Conservation (phyloP, 1,140 invertebrate genomes). For the Riptortus pedestris region DNA sequence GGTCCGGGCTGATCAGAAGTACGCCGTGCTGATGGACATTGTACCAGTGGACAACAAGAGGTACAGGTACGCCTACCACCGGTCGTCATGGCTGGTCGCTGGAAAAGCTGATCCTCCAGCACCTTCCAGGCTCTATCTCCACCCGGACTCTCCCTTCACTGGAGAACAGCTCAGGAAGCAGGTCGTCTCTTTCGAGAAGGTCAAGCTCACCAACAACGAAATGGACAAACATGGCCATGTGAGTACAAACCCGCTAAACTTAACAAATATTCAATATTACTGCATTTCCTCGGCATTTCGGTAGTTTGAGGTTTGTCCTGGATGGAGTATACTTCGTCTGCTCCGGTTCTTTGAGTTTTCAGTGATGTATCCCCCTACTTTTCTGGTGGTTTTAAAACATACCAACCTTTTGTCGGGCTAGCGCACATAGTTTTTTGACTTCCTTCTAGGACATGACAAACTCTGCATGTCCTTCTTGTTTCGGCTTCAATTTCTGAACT, state of each 20-base stretch:
- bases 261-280: neutral
- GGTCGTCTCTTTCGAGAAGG: constrained; percentile 98
- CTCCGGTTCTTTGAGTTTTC: too few relatives aligned
- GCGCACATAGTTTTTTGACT: too few relatives aligned
- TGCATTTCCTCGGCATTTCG: neutral
- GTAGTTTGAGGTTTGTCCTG: neutral
- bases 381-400: too few relatives aligned
- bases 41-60: constrained; percentile 94
- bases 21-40: constrained; percentile 92
- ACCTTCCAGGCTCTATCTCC: constrained; percentile 83
- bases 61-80: constrained; percentile 96
- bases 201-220: constrained; percentile 98
- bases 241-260: constrained; percentile 23
- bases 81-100: constrained; percentile 94
- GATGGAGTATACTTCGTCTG: too few relatives aligned
- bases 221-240: constrained; percentile 67
- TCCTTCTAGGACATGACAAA: too few relatives aligned
- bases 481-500: too few relatives aligned
- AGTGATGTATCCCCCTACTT: too few relatives aligned
- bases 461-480: too few relatives aligned
- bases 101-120: constrained; percentile 97
- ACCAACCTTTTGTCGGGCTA: too few relatives aligned
- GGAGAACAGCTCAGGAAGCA: constrained; percentile 93
- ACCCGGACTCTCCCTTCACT: constrained; percentile 94
- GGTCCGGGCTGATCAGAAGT: constrained; percentile 61